These are phyloP conservation scores for Diarsia dahlii DNA, from an alignment of 2,888 invertebrate species.

Conservation along the genomic window DNA sequence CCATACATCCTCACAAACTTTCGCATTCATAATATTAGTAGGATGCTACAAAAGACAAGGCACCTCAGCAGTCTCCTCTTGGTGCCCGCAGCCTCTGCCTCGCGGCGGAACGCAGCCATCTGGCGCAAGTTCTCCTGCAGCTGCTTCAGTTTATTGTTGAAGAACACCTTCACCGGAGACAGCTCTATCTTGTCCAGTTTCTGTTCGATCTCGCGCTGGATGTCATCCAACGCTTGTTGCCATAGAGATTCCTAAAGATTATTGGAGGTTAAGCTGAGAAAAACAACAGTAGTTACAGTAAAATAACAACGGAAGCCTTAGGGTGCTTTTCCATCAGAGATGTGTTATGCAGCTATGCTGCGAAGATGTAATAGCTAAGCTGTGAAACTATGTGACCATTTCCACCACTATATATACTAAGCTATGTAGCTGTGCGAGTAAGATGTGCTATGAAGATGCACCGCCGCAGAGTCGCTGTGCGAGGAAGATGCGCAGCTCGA, in stretches of 20 bases:
- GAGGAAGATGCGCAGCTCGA: too few species aligned
- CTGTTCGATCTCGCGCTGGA: slow-evolving; percentile 92
- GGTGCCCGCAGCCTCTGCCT: slow-evolving; percentile 94
- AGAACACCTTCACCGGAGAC: slow-evolving; percentile 92
- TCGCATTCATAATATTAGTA: too few species aligned
- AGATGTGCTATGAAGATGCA: too few species aligned
- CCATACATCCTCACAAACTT: too few species aligned
- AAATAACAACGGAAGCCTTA: neutral
- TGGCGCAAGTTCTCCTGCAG: slow-evolving; percentile 92
- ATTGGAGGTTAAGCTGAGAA: neutral
- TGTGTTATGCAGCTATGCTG: too few species aligned
- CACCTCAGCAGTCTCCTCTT: slow-evolving; percentile 92
- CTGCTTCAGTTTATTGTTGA: slow-evolving; percentile 91
- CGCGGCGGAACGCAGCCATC: slow-evolving; percentile 90
- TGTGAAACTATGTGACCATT: too few species aligned
- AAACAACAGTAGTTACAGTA: neutral
- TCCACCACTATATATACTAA: too few species aligned
- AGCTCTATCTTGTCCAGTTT: slow-evolving; percentile 93
- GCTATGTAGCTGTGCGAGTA: too few species aligned
- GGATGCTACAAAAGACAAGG: neutral
- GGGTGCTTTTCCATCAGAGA: too few species aligned
- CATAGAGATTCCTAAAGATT: slow-evolving; percentile 90
- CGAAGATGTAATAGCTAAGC: too few species aligned
- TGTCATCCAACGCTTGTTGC: slow-evolving; percentile 92
- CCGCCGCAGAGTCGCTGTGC: too few species aligned